Conservation (phyloP, 30 jellyfish, hydroid and myxozoan genomes). For the Turritopsis dohrnii region DNA sequence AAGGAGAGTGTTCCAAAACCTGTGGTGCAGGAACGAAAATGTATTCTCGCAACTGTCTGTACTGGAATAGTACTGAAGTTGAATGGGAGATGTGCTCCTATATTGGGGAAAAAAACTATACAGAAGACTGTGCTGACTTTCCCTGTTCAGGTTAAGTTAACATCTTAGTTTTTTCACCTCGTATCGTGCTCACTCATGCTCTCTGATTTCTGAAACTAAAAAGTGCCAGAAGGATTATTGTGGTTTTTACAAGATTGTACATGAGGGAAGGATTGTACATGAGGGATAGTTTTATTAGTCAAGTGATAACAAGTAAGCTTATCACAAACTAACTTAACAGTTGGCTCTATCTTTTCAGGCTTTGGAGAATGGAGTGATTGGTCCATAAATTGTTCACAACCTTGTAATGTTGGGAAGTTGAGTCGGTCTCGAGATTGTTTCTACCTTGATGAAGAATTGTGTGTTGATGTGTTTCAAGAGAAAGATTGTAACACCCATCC, state of each 20-base stretch:
- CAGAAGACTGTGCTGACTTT: neutral
- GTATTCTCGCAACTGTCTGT: neutral
- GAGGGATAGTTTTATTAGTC: neutral
- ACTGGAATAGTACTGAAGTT: neutral
- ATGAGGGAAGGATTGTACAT: too few relatives aligned
- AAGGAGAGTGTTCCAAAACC: neutral
- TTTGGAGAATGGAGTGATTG: constrained; percentile 12
- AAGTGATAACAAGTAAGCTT: too few relatives aligned
- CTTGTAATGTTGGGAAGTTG: neutral
- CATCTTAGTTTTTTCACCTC: too few relatives aligned
- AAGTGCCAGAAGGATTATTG: too few relatives aligned
- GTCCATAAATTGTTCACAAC: neutral
- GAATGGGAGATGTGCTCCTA: neutral
- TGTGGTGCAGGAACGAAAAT: neutral
- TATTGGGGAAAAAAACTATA: neutral
- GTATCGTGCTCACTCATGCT: too few relatives aligned
- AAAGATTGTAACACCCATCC: neutral
- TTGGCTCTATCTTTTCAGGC: too few relatives aligned
- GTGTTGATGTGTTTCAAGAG: neutral
- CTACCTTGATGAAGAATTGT: neutral
- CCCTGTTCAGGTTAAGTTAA: neutral
- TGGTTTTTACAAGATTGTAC: too few relatives aligned
- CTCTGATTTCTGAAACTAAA: too few relatives aligned
- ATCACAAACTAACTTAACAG: too few relatives aligned
- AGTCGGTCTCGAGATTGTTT: constrained; percentile 5